Conservation (phyloP, 2,888 invertebrate genomes). For the Rhyacophila evoluta region DNA sequence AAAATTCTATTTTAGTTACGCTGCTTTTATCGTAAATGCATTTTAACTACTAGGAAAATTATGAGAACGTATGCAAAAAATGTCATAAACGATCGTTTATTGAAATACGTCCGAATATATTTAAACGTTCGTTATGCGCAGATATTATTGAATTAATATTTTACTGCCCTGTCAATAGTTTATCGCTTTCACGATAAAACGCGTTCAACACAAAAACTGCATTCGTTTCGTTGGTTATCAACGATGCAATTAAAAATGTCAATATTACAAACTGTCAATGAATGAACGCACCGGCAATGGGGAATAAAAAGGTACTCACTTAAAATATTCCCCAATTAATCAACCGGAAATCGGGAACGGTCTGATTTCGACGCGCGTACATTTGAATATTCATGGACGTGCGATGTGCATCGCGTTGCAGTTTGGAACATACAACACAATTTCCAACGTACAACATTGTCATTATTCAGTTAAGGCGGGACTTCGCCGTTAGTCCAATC, state of each 20-base stretch:
- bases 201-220: constrained; percentile 21
- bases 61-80: constrained; percentile 1
- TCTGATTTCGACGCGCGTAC: constrained; percentile 38
- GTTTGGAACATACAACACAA: constrained; percentile 28
- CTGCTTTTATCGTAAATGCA: no score
- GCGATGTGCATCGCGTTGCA: constrained; percentile 22
- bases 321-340: constrained; percentile 48
- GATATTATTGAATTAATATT: constrained; percentile 27
- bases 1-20: no score
- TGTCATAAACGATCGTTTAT: background rate
- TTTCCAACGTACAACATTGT: constrained; percentile 23
- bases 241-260: constrained; percentile 42
- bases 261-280: constrained; percentile 35
- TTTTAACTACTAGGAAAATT: background rate
- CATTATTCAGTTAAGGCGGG: constrained; percentile 30
- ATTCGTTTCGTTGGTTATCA: constrained; percentile 33
- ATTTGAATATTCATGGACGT: constrained; percentile 47
- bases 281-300: background rate
- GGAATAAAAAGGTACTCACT: constrained; percentile 31
- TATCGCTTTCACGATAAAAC: constrained; percentile 19
- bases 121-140: background rate
- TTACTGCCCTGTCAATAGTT: constrained; percentile 27
- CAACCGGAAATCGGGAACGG: constrained; percentile 33
- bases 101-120: constrained; percentile 20
- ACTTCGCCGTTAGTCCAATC: constrained; percentile 26